Base-by-base conservation (phyloP, 30 jellyfish, hydroid and myxozoan species). In the Aurelia aurita region DNA sequence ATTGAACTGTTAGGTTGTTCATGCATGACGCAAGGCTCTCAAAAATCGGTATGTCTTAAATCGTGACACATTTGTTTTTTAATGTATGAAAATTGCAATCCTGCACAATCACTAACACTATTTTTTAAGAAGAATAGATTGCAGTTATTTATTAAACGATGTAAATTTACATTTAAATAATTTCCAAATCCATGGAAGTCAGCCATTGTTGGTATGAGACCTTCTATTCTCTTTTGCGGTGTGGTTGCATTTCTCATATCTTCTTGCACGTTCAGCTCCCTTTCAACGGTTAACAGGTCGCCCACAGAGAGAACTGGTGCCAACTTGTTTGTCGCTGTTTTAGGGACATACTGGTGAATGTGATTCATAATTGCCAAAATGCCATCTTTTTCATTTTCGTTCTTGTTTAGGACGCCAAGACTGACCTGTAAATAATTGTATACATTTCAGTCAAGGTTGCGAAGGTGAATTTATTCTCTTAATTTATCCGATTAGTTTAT, bases 271-370 rank as follows among this genome's bases (percentile, higher is more conserved):
- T 60, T 60, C 11, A 26, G 11, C 80, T 6, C 67, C 35, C 80
- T 25, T 68, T 68, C 80, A 67, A 68, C 62, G 27, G 80, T 68
- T 66, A 68, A 21, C 13, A 12, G 22, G 35, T 68, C 80, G 15
- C 80, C 80, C 11, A 12, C 59, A 47, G 16, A 10, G 16, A 47
- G 59, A 47, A 10, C 10, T 47, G 59, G 59, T 16, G 59, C 59
- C 16, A 47, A 16, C 59, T 47, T 47, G n/a, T n/a, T n/a, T n/a
- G n/a, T n/a, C 16, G 10, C 59, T 8, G 10, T 47, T 16, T 16
- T 8, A 47, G 59, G 59, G 59, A 47, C 16, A 47, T 47, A 47
- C 16, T 47, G 59, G 16, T 47, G 59, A 47, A 47, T 47, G 16
- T 47, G 16, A 10, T 47, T 47, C 59, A 47, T 47, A 16, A 47